Percentiles rank a stretch among this genome's conserved stretches.
phyloP scores from a whole-genome alignment of 1,140 invertebrate genomes.

The Meloidogyne chitwoodi region DNA sequence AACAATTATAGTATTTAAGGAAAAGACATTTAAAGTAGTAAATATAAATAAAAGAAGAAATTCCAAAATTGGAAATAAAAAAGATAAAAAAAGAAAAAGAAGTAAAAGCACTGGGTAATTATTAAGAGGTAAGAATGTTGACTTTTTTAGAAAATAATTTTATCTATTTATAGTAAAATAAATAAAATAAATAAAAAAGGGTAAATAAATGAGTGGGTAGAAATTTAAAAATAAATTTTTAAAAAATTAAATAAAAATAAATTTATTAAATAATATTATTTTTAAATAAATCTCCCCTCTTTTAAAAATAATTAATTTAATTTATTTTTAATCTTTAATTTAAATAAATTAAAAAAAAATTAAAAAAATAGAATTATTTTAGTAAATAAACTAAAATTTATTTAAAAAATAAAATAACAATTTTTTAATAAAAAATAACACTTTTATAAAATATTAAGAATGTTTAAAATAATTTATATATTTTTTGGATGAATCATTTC shows the following conservation, averaged over 20 bases:
- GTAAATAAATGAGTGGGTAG: no score
- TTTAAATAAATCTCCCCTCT: no score
- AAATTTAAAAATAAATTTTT: no score
- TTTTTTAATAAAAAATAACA: not conserved
- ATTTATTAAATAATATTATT: no score
- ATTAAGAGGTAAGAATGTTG: not conserved
- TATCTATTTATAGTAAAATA: not conserved
- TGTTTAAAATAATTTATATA: not conserved
- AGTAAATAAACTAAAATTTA: no score
- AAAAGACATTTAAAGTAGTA: no score
- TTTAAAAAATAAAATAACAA: not conserved
- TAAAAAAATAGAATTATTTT: no score
- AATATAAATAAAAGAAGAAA: no score
- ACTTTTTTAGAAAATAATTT: not conserved
- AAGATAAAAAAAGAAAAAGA: not conserved
- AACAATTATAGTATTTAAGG: not conserved
- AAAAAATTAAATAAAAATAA: no score
- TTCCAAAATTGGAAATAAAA: not conserved
- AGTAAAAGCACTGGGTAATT: not conserved
- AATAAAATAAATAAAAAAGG: not conserved
- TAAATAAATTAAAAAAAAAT: no score
- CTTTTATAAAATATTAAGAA: not conserved
- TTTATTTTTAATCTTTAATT: no score
- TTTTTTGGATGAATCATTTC: not conserved
- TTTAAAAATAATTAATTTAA: no score